A percentile compares a stretch with the other conserved stretches of the same genome.
phyloP scores from a whole-genome alignment of 2,797 vertebrate genomes.

The Tenualosa thibaudeaui region DNA sequence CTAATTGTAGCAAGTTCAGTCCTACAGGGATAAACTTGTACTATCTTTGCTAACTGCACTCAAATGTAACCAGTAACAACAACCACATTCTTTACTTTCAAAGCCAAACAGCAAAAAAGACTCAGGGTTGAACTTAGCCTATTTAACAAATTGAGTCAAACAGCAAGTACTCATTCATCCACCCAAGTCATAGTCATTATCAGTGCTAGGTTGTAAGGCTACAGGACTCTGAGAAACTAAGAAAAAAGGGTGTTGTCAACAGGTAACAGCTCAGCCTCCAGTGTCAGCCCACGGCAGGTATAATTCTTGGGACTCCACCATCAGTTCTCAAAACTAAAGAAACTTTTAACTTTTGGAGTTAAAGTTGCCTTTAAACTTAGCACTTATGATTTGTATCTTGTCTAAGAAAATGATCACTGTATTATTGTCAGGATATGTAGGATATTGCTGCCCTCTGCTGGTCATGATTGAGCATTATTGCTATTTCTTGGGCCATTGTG shows the following conservation, averaged over 20 bases:
- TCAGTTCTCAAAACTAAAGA: too few relatives aligned
- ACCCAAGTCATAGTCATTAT: too few relatives aligned
- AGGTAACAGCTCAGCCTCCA: too few relatives aligned
- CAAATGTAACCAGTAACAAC: neutral
- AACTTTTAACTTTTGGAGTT: too few relatives aligned
- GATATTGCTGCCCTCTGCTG: neutral
- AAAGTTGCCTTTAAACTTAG: too few relatives aligned
- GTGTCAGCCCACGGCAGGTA: too few relatives aligned
- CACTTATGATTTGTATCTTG: neutral
- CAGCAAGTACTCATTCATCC: neutral
- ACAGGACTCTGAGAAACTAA: too few relatives aligned
- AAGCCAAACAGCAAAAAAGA: neutral
- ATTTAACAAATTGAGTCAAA: neutral
- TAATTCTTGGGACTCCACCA: too few relatives aligned
- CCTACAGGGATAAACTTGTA: too few relatives aligned
- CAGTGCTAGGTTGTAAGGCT: too few relatives aligned
- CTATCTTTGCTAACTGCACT: neutral
- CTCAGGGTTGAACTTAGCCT: neutral
- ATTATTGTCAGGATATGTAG: neutral
- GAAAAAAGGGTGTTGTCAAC: too few relatives aligned
- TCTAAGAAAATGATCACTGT: neutral
- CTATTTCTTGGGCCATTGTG: neutral
- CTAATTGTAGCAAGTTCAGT: neutral
- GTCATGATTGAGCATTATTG: neutral
- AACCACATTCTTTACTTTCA: neutral